Base-by-base conservation (phyloP, 2,888 invertebrate genomes). In the Adelognathus sp. region DNA sequence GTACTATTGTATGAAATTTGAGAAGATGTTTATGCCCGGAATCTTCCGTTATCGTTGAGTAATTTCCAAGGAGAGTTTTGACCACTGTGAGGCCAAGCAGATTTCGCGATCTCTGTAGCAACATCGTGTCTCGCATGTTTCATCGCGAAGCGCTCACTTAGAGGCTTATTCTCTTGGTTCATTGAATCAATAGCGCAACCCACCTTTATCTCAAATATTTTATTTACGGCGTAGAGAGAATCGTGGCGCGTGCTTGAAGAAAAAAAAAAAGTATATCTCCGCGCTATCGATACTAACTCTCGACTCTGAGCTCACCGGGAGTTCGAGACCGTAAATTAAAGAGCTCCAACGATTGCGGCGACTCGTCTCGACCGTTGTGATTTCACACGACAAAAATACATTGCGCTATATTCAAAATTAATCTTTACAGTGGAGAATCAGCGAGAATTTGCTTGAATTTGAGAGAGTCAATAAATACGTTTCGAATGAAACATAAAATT, bases 151-250 rank as follows among this genome's bases (percentile, higher is more conserved):
- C 3, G 6, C 27, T n/a, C n/a, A n/a, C 52, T 14, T n/a, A 27
- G 9, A 7, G 24, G 27, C 27, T 52, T 46, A 33, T 31, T 2
- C 31, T 18, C 24, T 70, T 50, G 70, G 60, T 70, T 58, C 70
- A 70, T 60, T 36, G 36, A 70, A 60, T 70, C 52, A 58, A 69
- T 46, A 46, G 33, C 46, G 11, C 46, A 46, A 36, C 36, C 9
- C 27, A 31, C 27, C 70, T 70, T 70, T 70, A 70, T 70, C 70
- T 50, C 11, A 60, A 70, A 70, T 70, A 70, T 70, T 61, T 70
- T 61, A 70, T 70, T 70, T 60, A 70, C 70, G 31, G 18, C 33
- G 27, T 9, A 1, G 18, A 21, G 18, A 44, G n/a, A n/a, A n/a
- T n/a, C 31, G 27, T 9, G 14, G 7, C 9, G 14, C 6, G 36